Percentiles rank a stretch among this genome's conserved stretches.
These are phyloP conservation scores for Popillia japonica DNA, from an alignment of 1,140 invertebrate species.

Conservation along the genomic window DNA sequence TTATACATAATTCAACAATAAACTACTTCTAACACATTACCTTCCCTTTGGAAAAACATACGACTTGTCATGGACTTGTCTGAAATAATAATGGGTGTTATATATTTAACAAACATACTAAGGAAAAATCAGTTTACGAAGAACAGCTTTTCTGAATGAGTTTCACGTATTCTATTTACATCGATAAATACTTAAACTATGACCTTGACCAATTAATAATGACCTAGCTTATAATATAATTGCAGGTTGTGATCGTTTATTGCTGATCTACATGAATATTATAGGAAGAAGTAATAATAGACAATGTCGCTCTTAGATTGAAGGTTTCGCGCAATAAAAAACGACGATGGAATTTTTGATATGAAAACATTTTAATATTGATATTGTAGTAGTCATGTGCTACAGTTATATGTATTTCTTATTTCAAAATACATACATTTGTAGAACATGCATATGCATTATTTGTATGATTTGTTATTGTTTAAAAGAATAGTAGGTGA, in stretches of 20 bases:
- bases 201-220: slow-evolving; percentile 18
- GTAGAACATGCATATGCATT: too few relatives aligned
- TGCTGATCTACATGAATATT: not conserved
- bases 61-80: not conserved
- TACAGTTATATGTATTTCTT: too few relatives aligned
- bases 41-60: too few relatives aligned
- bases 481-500: too few relatives aligned
- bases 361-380: too few relatives aligned
- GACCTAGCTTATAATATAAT: not conserved
- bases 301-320: not conserved
- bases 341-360: too few relatives aligned
- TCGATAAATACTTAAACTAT: not conserved
- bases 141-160: not conserved
- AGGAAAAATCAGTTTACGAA: not conserved
- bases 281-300: not conserved
- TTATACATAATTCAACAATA: not conserved
- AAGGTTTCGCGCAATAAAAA: not conserved
- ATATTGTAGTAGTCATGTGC: too few relatives aligned
- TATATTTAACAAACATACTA: not conserved
- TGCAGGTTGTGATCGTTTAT: not conserved
- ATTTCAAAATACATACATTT: too few relatives aligned
- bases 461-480: too few relatives aligned
- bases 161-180: not conserved
- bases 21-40: not conserved
- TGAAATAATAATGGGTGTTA: not conserved